Evolutionary conservation across 1,140 invertebrate species (phyloP).

Genomic region (Melanaphis sacchari): DNA sequence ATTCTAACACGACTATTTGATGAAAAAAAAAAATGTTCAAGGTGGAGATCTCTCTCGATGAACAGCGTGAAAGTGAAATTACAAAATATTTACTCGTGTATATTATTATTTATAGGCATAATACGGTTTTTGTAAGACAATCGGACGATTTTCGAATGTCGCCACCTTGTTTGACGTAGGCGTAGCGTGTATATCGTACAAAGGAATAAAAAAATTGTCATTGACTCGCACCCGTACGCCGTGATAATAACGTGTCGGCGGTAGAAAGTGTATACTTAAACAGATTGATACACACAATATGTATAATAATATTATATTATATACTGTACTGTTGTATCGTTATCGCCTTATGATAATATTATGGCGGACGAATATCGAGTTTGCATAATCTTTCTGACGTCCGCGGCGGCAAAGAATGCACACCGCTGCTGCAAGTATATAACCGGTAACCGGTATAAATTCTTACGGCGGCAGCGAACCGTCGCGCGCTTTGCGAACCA

Average conservation of each 20-base stretch:
- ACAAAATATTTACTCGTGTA: not conserved
- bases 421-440: not conserved
- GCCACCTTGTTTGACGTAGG: not conserved
- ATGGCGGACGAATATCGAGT: not conserved
- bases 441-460: not conserved
- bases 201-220: slow-evolving; percentile 5
- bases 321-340: not conserved
- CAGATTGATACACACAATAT: not conserved
- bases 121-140: not conserved
- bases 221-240: not conserved
- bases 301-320: no score
- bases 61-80: not conserved
- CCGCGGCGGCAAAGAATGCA: not conserved
- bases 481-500: not conserved
- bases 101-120: no score
- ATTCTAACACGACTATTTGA: not conserved
- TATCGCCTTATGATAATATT: not conserved
- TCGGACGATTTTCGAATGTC: not conserved
- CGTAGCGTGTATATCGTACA: not conserved
- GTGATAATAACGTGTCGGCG: not conserved
- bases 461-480: not conserved
- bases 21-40: not conserved
- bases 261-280: not conserved
- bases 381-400: not conserved
- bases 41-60: not conserved